These are phyloP conservation scores for Xanthia togata DNA, from an alignment of 2,888 invertebrate genomes.

Conservation along the genomic window DNA sequence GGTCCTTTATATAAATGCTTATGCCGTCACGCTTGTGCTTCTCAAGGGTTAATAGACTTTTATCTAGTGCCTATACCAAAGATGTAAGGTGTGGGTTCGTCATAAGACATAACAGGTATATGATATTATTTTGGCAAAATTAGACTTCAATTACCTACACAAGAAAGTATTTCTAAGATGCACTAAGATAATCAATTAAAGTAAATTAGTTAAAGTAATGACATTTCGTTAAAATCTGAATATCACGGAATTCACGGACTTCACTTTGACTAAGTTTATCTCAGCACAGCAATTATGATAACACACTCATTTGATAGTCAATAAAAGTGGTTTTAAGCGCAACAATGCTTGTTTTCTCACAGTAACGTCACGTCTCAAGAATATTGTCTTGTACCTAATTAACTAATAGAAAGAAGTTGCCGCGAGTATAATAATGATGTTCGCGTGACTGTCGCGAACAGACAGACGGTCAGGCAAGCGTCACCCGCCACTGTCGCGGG, in stretches of 20 bases:
- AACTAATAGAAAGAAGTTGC: conserved; percentile 36
- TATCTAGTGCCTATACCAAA: neutral
- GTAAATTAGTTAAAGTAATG: too few species aligned
- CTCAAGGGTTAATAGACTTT: neutral
- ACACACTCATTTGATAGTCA: conserved; percentile 9
- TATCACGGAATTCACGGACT: neutral
- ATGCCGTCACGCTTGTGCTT: neutral
- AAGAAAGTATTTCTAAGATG: neutral
- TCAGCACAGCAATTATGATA: neutral
- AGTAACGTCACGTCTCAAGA: conserved; percentile 18
- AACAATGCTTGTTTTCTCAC: conserved; percentile 41
- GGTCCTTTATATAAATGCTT: neutral
- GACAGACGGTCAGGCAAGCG: conserved; percentile 21
- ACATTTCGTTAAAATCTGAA: neutral
- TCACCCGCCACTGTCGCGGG: neutral
- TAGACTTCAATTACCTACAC: neutral
- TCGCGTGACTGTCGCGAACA: conserved; percentile 45
- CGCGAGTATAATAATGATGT: conserved; percentile 32
- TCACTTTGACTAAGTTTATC: neutral
- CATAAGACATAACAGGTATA: neutral
- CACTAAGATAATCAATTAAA: neutral
- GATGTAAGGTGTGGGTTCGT: neutral
- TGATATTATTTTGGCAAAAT: neutral
- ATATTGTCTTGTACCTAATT: conserved; percentile 43
- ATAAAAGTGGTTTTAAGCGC: conserved; percentile 16